These are phyloP conservation scores for Callosobruchus maculatus DNA, from an alignment of 2,888 invertebrate genomes.

Conservation along the genomic window DNA sequence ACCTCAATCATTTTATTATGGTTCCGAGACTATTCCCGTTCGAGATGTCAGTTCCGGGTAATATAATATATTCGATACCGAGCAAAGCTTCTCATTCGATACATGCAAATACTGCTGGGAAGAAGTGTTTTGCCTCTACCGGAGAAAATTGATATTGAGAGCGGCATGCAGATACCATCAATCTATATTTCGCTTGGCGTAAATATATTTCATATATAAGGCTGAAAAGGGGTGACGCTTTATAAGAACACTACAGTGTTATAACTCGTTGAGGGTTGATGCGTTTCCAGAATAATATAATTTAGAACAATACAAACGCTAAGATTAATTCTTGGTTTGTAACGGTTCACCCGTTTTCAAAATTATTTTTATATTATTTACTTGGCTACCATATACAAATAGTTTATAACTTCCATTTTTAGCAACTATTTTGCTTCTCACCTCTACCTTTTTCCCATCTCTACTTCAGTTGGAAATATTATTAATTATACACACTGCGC, in stretches of 20 bases:
- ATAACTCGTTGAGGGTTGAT: not conserved
- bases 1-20: not conserved
- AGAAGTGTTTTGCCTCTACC: not conserved
- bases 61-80: not conserved
- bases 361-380: no score
- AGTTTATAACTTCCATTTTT: no score
- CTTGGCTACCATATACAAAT: no score
- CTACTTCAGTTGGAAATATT: no score
- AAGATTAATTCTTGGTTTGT: no score
- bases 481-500: no score
- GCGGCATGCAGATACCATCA: not conserved
- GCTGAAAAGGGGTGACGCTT: not conserved
- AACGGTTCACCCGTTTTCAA: no score
- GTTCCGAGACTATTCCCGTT: not conserved
- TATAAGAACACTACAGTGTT: not conserved
- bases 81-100: not conserved
- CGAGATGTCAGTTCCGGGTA: not conserved
- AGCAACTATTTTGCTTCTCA: no score
- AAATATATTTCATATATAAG: not conserved
- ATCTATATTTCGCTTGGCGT: not conserved
- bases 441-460: no score
- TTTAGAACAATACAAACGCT: no score
- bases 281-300: no score
- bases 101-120: not conserved
- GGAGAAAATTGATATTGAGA: not conserved